Conservation (phyloP, 2,797 vertebrate species). For the Podarcis lilfordi region DNA sequence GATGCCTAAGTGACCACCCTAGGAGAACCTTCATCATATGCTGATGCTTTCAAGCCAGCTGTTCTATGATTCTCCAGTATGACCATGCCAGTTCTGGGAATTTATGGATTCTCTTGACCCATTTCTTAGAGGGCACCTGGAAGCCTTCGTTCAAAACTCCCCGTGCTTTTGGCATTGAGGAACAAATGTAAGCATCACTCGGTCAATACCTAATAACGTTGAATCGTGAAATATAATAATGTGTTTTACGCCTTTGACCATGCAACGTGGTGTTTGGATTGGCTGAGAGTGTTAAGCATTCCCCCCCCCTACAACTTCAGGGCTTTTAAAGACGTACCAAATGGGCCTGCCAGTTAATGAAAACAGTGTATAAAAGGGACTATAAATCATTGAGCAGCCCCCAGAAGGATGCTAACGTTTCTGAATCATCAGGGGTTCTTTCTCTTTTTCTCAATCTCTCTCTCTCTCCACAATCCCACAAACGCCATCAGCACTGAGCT, state of each 20-base stretch:
- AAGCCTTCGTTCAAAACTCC: not conserved
- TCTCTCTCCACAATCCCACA: too few relatives aligned
- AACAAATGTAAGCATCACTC: constrained; percentile 19
- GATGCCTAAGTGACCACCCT: too few relatives aligned
- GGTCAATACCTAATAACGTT: not conserved
- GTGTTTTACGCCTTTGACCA: constrained; percentile 25
- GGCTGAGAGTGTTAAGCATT: not conserved
- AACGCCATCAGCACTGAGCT: too few relatives aligned
- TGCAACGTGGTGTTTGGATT: not conserved
- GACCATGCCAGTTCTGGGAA: not conserved
- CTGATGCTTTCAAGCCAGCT: too few relatives aligned
- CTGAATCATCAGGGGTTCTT: not conserved
- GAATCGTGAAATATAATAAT: constrained; percentile 11
- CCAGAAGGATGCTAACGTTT: not conserved
- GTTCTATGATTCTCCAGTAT: too few relatives aligned
- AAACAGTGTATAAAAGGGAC: not conserved
- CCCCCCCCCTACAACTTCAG: not conserved
- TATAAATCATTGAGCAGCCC: not conserved
- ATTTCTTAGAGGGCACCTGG: not conserved
- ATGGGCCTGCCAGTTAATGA: not conserved
- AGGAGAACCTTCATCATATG: too few relatives aligned
- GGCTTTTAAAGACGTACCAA: not conserved
- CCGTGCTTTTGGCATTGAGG: constrained; percentile 1
- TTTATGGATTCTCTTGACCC: not conserved
- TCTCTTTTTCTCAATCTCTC: too few relatives aligned